These are phyloP conservation scores for Drosophila tsacasi DNA, from an alignment of 1,140 invertebrate genomes.

Conservation along the genomic window DNA sequence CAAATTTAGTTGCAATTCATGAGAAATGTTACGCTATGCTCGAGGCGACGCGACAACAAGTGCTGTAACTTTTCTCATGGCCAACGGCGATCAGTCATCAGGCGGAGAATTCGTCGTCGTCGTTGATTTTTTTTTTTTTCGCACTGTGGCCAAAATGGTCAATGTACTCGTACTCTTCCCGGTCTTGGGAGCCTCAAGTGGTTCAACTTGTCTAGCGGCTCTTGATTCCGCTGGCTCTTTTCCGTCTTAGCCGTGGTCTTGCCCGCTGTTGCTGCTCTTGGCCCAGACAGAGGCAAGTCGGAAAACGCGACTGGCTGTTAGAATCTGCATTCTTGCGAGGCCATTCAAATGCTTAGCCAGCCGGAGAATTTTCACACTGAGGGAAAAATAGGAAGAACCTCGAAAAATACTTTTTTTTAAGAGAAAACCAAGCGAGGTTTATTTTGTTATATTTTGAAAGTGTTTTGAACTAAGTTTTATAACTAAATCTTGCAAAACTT, in stretches of 20 bases:
- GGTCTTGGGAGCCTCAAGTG: slow-evolving; percentile 36
- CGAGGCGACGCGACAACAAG: slow-evolving; percentile 45
- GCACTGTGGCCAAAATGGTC: slow-evolving; percentile 68
- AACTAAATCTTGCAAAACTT: background rate
- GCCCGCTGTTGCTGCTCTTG: slow-evolving; percentile 17
- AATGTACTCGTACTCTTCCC: slow-evolving; percentile 72
- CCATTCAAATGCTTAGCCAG: slow-evolving; percentile 61
- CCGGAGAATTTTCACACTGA: slow-evolving; percentile 16
- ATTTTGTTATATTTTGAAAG: too few species aligned
- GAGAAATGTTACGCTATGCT: slow-evolving; percentile 61
- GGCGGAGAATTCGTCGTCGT: slow-evolving; percentile 14
- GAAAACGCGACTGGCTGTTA: slow-evolving; percentile 61
- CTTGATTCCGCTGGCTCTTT: slow-evolving; percentile 22
- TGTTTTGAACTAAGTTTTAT: background rate
- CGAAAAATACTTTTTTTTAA: background rate
- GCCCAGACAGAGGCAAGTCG: slow-evolving; percentile 32
- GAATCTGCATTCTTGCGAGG: slow-evolving; percentile 77
- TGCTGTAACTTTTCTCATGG: slow-evolving; percentile 80
- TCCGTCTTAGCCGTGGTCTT: background rate
- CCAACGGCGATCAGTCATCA: slow-evolving; percentile 40
- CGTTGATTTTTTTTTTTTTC: slow-evolving; percentile 15
- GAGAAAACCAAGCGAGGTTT: too few species aligned
- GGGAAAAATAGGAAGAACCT: background rate
- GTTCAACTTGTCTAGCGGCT: slow-evolving; percentile 70
- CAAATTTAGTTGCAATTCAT: slow-evolving; percentile 80